Evolutionary conservation across 2,888 invertebrate species (phyloP).

Genomic region (Panopea generosa): DNA sequence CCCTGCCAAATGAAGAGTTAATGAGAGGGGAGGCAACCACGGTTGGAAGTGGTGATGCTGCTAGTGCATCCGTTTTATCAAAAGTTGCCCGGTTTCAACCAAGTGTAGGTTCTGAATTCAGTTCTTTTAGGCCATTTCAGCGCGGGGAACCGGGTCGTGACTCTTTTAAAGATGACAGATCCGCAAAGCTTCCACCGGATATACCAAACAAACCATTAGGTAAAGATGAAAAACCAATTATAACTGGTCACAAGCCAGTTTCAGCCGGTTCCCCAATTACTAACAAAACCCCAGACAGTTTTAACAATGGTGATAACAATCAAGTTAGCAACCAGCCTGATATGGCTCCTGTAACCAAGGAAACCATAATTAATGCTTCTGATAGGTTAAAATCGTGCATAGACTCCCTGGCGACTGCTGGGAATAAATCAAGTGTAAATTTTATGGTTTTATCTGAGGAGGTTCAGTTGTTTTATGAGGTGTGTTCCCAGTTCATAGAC

Average conservation of each 20-base stretch:
- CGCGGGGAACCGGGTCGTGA: conserved; percentile 64
- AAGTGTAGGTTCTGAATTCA: conserved; percentile 62
- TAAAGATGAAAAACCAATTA: conserved; percentile 73
- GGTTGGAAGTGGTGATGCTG: conserved; percentile 39
- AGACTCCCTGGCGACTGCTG: conserved; percentile 76
- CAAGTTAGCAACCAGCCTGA: conserved; percentile 51
- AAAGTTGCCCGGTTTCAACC: conserved; percentile 74
- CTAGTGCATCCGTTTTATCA: conserved; percentile 68
- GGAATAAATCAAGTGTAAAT: conserved; percentile 86
- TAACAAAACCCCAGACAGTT: conserved; percentile 30
- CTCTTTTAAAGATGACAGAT: conserved; percentile 63
- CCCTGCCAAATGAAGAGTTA: conserved; percentile 40
- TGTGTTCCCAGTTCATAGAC: conserved; percentile 94
- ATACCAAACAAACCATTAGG: conserved; percentile 63
- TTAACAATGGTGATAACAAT: conserved; percentile 51
- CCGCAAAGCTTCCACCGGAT: conserved; percentile 62
- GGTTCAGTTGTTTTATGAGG: conserved; percentile 91
- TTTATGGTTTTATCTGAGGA: conserved; percentile 93
- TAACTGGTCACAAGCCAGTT: conserved; percentile 65
- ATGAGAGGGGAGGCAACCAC: conserved; percentile 34
- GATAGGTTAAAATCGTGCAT: conserved; percentile 75
- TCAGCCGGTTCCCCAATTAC: conserved; percentile 46
- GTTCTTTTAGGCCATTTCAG: conserved; percentile 67
- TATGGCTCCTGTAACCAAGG: conserved; percentile 69
- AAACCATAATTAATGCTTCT: conserved; percentile 74